Percentiles rank a stretch among this genome's conserved stretches.
Conservation (phyloP, 2,888 invertebrate genomes). For the Macrostomum cliftonense region DNA sequence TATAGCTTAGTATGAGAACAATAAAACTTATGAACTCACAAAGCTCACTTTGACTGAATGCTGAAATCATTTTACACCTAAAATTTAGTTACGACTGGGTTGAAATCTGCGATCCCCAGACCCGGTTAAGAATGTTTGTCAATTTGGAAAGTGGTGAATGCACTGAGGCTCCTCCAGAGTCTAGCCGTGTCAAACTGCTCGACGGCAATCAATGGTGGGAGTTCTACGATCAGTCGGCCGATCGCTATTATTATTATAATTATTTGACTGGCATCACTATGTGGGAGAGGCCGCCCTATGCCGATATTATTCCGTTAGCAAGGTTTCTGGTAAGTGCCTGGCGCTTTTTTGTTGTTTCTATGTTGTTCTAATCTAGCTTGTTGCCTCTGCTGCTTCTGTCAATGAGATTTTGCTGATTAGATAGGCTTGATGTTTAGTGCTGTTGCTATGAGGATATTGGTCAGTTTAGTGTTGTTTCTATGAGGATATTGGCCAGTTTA, state of each 20-base stretch:
- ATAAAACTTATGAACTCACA: too few relatives aligned
- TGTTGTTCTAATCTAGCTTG: too few relatives aligned
- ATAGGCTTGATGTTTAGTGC: too few relatives aligned
- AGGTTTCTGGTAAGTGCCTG: background rate
- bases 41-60: too few relatives aligned
- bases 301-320: conserved; percentile 6
- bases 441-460: too few relatives aligned
- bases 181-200: background rate
- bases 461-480: too few relatives aligned
- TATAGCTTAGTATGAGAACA: too few relatives aligned
- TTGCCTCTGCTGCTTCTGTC: too few relatives aligned
- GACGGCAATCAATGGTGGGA: conserved; percentile 10
- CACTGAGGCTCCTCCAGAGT: conserved; percentile 77
- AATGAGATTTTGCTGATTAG: too few relatives aligned
- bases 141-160: conserved; percentile 94
- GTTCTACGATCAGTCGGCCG: conserved; percentile 4
- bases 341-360: too few relatives aligned
- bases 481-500: too few relatives aligned
- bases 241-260: conserved; percentile 9
- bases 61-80: too few relatives aligned
- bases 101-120: conserved; percentile 93
- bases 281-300: conserved; percentile 5
- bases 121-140: conserved; percentile 96
- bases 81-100: conserved; percentile 60
- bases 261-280: conserved; percentile 3